Base-by-base conservation (phyloP, 2,888 invertebrate species). In the Eledona agricola region DNA sequence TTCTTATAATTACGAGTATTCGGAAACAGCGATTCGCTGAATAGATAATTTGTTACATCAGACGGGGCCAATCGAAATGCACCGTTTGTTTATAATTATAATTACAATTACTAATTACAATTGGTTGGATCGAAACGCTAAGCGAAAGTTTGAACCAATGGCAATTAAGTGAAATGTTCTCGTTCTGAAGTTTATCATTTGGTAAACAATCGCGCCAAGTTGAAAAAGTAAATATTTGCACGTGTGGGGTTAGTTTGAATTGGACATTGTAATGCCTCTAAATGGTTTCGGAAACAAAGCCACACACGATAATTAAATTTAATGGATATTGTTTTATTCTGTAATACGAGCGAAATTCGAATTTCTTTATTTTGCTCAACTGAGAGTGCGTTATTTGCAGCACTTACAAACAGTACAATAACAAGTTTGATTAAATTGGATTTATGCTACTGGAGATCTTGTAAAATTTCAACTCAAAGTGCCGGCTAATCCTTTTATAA, bases 171-270 rank as follows among this genome's bases (percentile, higher is more conserved):
- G 15, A 23, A 23, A 38, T 12, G 38, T 38, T 38, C 10, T 38
- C 25, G 10, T 38, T 38, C 15, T 15, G 9, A 12, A 37, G 2
- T 34, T 37, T 37, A 37, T 37, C 37, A 25, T 38, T 38, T 25
- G 4, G 38, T 38, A 38, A 38, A 25, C 38, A 25, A 15, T n/a
- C n/a, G 2, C 15, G 15, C 17, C n/a, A 32, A 45, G 32, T 45
- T 45, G 23, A 12, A 42, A 45, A 45, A 15, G 32, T 19, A 22
- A 45, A 45, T 45, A 20, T 45, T 45, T 45, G 31, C 23, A 2
- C 11, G n/a, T 45, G 32, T 20, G 31, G 32, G 31, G 23, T 38
- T 38, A 12, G 23, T 37, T 37, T 22, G 16, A 32, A 32, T 32
- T 32, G 15, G 11, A 38, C 25, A 11, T 25, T 42, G 10, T 42